Conservation (phyloP, 1,140 invertebrate species). For the Lordiphosa clarofinis region DNA sequence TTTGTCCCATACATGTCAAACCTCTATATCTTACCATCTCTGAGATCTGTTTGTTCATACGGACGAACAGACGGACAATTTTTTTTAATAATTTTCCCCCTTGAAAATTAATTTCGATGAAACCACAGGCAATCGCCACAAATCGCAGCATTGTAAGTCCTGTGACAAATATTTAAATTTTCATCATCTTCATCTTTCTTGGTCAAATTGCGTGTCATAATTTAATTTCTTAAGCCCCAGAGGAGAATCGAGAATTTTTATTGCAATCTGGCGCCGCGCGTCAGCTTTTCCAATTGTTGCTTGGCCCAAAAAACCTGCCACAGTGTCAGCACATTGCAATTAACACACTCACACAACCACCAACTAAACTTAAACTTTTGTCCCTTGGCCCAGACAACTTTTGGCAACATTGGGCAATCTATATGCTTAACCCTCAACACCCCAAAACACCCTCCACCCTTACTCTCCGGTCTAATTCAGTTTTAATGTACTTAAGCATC, state of each 20-base stretch:
- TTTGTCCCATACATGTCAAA: too few species aligned
- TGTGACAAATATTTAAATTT: too few species aligned
- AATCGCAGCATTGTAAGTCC: too few species aligned
- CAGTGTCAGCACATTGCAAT: too few species aligned
- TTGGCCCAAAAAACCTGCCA: conserved; percentile 11
- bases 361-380: conserved; percentile 20
- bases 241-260: too few species aligned
- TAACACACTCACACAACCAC: conserved; percentile 16
- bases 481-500: conserved; percentile 47
- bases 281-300: background rate
- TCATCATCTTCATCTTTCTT: conserved; percentile 19
- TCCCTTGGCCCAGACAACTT: conserved; percentile 17
- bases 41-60: too few species aligned
- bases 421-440: conserved; percentile 20
- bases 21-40: too few species aligned
- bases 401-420: conserved; percentile 22
- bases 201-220: conserved; percentile 59
- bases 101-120: too few species aligned
- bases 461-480: conserved; percentile 44
- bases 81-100: too few species aligned
- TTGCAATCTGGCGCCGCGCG: background rate
- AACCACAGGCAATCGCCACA: too few species aligned
- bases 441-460: background rate
- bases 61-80: too few species aligned
- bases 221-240: too few species aligned